A percentile compares a stretch with the other conserved stretches of the same genome.
These are phyloP conservation scores for Cotesia chilonis DNA, from an alignment of 1,140 invertebrate species.

Conservation along the genomic window DNA sequence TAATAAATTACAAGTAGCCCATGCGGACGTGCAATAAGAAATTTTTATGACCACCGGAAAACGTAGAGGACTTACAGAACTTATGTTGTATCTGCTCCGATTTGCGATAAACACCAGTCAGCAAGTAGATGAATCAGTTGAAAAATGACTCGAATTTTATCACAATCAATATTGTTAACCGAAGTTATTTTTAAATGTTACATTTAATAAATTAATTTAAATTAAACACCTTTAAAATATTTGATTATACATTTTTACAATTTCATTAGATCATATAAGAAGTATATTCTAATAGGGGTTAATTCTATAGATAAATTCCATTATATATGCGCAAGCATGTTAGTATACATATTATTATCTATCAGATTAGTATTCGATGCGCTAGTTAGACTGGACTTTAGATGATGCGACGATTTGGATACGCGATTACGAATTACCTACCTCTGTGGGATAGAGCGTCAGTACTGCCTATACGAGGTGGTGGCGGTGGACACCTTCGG, in stretches of 20 bases:
- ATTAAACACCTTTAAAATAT: not conserved
- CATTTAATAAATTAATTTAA: not conserved
- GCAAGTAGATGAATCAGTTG: conserved; percentile 30
- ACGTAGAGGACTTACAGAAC: conserved; percentile 42
- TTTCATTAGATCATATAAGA: not conserved
- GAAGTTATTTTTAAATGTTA: not conserved
- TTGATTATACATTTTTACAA: conserved; percentile 11
- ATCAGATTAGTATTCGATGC: not conserved
- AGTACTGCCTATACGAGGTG: conserved; percentile 62
- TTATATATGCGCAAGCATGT: conserved; percentile 9
- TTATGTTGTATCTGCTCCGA: conserved; percentile 44
- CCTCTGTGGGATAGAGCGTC: conserved; percentile 62
- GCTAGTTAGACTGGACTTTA: conserved; percentile 37
- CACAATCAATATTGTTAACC: conserved; percentile 2
- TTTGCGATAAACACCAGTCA: conserved; percentile 19
- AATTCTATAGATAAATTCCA: conserved; percentile 2
- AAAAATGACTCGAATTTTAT: conserved; percentile 1
- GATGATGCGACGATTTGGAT: conserved; percentile 32
- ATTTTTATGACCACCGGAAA: conserved; percentile 36
- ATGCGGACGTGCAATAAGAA: conserved; percentile 54
- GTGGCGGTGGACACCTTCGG: conserved; percentile 68
- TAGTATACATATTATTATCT: conserved; percentile 1
- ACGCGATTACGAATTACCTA: conserved; percentile 53
- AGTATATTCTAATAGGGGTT: not conserved
- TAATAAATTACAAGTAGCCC: conserved; percentile 28